Conservation (phyloP, 2,113 vertebrate species). For the Neodon shergylaensis region DNA sequence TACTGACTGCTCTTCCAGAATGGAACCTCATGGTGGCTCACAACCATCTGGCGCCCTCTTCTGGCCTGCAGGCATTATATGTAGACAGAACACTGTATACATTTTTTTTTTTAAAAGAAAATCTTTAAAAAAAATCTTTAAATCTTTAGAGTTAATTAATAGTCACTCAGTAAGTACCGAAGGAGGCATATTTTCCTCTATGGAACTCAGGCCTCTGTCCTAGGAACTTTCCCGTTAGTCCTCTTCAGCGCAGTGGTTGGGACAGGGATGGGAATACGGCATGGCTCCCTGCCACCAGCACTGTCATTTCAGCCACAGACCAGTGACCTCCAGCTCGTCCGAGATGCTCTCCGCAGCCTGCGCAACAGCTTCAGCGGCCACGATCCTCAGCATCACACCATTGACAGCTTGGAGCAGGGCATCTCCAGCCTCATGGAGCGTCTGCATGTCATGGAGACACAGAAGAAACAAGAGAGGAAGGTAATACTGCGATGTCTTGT, state of each 20-base stretch:
- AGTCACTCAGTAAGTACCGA: not conserved
- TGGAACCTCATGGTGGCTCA: not conserved
- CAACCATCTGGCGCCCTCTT: not conserved
- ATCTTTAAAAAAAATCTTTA: not conserved
- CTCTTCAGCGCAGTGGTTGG: not conserved
- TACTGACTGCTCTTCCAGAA: not conserved
- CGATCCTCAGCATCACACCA: constrained; percentile 97
- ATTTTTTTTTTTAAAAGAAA: not conserved
- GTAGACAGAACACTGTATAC: not conserved
- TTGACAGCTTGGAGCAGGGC: constrained; percentile 98
- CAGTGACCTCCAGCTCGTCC: constrained; percentile 94
- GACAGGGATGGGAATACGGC: not conserved
- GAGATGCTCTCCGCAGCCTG: constrained; percentile 94
- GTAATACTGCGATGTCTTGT: constrained; percentile 58
- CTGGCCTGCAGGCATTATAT: not conserved
- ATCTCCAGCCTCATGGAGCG: constrained; percentile 95
- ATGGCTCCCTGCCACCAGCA: not conserved
- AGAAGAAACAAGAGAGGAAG: constrained; percentile 89
- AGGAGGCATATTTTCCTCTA: not conserved
- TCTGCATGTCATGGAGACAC: constrained; percentile 88
- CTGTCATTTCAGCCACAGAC: constrained; percentile 81
- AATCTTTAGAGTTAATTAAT: not conserved
- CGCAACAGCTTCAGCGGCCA: constrained; percentile 96
- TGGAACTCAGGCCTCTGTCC: not conserved
- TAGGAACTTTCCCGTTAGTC: not conserved